Evolutionary conservation across 2,888 invertebrate genomes (phyloP).

Genomic region (Harpalus rufipes): DNA sequence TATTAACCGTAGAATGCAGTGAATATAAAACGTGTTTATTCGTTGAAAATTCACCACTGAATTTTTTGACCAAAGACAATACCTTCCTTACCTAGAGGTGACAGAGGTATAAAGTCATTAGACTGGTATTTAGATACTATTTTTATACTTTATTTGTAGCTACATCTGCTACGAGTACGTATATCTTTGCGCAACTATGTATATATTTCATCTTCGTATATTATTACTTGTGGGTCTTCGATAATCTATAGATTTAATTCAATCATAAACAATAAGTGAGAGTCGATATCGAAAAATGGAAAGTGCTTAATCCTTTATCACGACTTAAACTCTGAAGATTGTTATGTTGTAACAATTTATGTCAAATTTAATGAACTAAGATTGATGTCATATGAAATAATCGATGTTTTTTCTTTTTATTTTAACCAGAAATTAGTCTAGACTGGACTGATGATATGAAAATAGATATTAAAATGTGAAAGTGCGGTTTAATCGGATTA

Average conservation of each 20-base stretch:
- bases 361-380: constrained; percentile 43
- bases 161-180: no score
- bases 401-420: constrained; percentile 9
- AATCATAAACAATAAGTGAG: constrained; percentile 46
- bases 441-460: background rate
- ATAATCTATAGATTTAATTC: constrained; percentile 3
- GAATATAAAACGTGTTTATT: no score
- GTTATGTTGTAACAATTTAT: constrained; percentile 35
- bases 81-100: no score
- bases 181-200: no score
- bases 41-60: no score
- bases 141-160: no score
- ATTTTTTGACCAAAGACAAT: no score
- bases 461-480: constrained; percentile 24
- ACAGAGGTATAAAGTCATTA: no score
- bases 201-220: background rate
- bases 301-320: constrained; percentile 24
- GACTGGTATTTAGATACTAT: no score
- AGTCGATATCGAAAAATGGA: constrained; percentile 31
- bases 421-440: background rate
- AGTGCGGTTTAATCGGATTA: constrained; percentile 35
- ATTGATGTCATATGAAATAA: constrained; percentile 43
- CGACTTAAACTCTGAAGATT: constrained; percentile 35
- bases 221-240: background rate
- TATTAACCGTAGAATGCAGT: no score